Evolutionary conservation across 2,113 vertebrate species (phyloP).

Genomic region (Benitochromis conjunctus): DNA sequence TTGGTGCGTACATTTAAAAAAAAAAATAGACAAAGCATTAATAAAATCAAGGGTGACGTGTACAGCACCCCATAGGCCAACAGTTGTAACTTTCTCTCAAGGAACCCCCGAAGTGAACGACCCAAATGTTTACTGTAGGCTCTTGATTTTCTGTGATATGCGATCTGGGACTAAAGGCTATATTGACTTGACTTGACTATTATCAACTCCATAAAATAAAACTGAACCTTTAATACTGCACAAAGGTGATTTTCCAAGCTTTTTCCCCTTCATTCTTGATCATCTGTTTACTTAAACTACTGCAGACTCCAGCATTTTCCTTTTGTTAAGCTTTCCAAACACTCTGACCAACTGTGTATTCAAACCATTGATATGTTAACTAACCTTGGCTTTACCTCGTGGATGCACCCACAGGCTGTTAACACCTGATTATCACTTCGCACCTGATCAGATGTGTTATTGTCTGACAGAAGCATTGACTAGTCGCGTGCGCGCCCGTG

Average conservation of each 20-base stretch:
- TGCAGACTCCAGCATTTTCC: not conserved
- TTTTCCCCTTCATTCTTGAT: not conserved
- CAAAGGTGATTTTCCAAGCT: not conserved
- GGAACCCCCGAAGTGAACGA: not conserved
- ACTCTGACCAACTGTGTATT: not conserved
- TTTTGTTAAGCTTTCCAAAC: not conserved
- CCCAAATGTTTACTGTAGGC: not conserved
- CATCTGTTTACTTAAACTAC: not conserved
- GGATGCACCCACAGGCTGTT: not conserved
- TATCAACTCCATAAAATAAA: not conserved
- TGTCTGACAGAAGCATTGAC: not conserved
- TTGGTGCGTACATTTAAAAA: accelerated
- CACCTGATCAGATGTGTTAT: not conserved
- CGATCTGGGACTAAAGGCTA: accelerated
- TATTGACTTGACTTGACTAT: too few relatives aligned
- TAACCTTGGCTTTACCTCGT: not conserved
- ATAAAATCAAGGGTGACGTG: not conserved
- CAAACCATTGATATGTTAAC: not conserved
- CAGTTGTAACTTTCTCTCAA: not conserved
- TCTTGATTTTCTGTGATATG: not conserved
- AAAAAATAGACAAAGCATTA: accelerated
- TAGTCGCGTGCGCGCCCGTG: not conserved
- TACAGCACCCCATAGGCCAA: not conserved
- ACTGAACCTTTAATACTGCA: not conserved
- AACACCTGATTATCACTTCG: not conserved